Conservation (phyloP, 2,797 vertebrate genomes). For the Brotula barbata region DNA sequence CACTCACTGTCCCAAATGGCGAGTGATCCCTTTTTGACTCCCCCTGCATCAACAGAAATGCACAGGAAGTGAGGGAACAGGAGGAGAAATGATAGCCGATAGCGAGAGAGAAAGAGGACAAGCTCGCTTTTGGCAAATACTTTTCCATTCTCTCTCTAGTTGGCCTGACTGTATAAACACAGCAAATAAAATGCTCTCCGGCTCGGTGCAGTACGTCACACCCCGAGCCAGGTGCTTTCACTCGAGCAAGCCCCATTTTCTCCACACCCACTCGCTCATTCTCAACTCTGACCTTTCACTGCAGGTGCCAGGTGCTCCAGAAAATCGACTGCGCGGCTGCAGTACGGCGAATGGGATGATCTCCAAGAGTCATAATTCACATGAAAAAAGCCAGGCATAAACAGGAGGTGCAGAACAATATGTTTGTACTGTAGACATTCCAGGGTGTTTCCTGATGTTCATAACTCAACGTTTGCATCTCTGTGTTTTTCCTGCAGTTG, state of each 20-base stretch:
- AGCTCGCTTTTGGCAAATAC: constrained; percentile 48
- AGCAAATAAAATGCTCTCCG: constrained; percentile 45
- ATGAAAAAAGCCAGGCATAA: constrained; percentile 25
- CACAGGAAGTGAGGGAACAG: constrained; percentile 30
- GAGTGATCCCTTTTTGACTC: constrained; percentile 41
- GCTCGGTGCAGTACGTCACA: constrained; percentile 39
- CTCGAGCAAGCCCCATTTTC: constrained; percentile 40
- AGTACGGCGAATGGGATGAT: constrained; percentile 7
- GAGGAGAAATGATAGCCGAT: constrained; percentile 27
- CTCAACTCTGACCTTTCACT: constrained; percentile 48
- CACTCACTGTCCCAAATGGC: constrained; percentile 44
- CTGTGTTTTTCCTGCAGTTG: background rate
- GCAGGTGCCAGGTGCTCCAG: constrained; percentile 66
- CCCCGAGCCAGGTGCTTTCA: constrained; percentile 69
- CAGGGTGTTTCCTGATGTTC: constrained; percentile 19
- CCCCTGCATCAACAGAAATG: constrained; percentile 5
- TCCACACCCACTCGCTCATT: constrained; percentile 36
- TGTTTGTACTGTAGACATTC: constrained; percentile 17
- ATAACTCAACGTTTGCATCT: constrained; percentile 16
- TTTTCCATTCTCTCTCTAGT: constrained; percentile 60
- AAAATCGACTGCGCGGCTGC: no score
- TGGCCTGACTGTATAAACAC: constrained; percentile 52
- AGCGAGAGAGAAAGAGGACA: constrained; percentile 3
- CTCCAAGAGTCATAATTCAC: constrained; percentile 38
- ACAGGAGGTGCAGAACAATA: constrained; percentile 40